Evolutionary conservation across 2,113 vertebrate species (phyloP).

Genomic region (Otocyon megalotis): DNA sequence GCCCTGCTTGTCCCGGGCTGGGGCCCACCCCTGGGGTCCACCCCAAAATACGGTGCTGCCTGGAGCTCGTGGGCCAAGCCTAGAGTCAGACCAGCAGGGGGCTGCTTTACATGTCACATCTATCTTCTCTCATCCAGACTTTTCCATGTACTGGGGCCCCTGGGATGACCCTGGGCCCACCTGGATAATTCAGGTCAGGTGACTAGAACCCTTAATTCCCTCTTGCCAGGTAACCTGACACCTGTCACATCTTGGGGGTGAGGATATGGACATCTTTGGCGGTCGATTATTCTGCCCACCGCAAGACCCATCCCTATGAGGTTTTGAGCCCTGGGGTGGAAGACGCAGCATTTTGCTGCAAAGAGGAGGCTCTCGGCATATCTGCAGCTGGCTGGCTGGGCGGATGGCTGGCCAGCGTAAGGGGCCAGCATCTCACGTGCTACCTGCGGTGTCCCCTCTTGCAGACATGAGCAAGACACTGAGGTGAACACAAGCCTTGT

Average conservation of each 20-base stretch:
- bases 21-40: too few species aligned
- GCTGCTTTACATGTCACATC: background rate
- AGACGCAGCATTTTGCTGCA: too few species aligned
- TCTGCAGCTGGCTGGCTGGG: background rate
- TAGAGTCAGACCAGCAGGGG: accelerated
- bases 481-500: background rate
- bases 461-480: too few species aligned
- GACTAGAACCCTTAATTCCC: background rate
- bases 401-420: background rate
- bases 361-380: background rate
- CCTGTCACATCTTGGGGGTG: background rate
- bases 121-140: background rate
- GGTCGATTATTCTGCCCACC: background rate
- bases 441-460: background rate
- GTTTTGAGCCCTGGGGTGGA: background rate
- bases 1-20: accelerated
- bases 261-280: background rate
- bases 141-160: too few species aligned
- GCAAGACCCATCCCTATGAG: background rate
- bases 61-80: background rate
- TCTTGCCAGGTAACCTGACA: background rate
- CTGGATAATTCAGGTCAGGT: background rate
- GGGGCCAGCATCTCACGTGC: background rate
- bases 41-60: background rate
- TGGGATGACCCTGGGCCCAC: background rate